These are phyloP conservation scores for Trogon surrucura DNA, from an alignment of 2,113 vertebrate genomes.

Conservation along the genomic window DNA sequence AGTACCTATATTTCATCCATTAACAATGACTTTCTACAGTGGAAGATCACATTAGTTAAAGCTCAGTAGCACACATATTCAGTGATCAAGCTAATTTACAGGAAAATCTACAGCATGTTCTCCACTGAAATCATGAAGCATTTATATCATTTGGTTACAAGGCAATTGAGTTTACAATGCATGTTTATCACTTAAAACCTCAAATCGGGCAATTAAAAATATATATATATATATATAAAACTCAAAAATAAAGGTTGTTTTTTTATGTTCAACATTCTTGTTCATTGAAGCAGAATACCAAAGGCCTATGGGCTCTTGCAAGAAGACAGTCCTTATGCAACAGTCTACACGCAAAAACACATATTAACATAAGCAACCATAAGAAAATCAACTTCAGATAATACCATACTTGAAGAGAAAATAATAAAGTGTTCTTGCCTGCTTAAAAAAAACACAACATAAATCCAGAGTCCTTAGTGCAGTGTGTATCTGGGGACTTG, in stretches of 20 bases:
- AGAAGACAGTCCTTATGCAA: neutral
- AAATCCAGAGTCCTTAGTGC: conserved; percentile 2
- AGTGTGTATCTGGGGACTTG: neutral
- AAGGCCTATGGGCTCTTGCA: neutral
- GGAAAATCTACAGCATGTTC: conserved; percentile 35
- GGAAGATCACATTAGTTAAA: conserved; percentile 50
- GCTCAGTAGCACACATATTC: conserved; percentile 27
- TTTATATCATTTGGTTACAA: conserved; percentile 41
- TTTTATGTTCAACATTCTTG: conserved; percentile 22
- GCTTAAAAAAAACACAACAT: neutral
- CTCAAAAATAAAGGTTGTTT: conserved; percentile 52
- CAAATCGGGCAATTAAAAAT: conserved; percentile 5
- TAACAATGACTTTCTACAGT: conserved; percentile 47
- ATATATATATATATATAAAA: conserved; percentile 24
- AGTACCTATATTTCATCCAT: conserved; percentile 46
- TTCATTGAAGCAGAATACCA: neutral
- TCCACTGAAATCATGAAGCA: conserved; percentile 43
- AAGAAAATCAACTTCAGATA: neutral
- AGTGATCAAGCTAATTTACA: conserved; percentile 33
- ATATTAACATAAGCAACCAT: neutral
- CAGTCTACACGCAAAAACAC: neutral
- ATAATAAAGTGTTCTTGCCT: neutral
- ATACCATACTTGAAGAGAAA: neutral
- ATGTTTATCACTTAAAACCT: neutral
- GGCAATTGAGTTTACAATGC: conserved; percentile 39